phyloP scores from a whole-genome alignment of 2,888 invertebrate genomes.

The Allygus modestus region DNA sequence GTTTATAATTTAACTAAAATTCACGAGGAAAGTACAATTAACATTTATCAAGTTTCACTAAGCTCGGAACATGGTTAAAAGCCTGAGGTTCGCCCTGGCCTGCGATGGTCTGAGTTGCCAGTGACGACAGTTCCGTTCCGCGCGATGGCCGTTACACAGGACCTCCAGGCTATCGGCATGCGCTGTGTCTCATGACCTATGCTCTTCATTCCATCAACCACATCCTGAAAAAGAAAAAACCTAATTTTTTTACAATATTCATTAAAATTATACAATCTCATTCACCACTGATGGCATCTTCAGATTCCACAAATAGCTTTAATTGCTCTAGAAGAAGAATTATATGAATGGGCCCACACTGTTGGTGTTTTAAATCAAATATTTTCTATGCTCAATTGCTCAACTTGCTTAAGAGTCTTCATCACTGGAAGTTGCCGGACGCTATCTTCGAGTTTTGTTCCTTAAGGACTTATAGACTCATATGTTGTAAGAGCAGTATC shows the following conservation, averaged over 20 bases:
- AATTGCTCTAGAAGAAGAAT: too few relatives aligned
- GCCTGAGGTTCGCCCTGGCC: conserved; percentile 66
- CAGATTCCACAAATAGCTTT: background rate
- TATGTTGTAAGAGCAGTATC: too few relatives aligned
- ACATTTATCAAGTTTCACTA: too few relatives aligned
- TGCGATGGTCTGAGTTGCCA: conserved; percentile 67
- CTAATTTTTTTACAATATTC: background rate
- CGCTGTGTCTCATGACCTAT: conserved; percentile 76
- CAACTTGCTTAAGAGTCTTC: too few relatives aligned
- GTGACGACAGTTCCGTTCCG: conserved; percentile 65
- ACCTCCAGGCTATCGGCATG: conserved; percentile 63
- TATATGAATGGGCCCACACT: too few relatives aligned
- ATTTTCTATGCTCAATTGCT: too few relatives aligned
- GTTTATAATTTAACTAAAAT: too few relatives aligned
- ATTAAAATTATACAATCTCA: background rate
- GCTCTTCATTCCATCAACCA: conserved; percentile 75
- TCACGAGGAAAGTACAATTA: too few relatives aligned
- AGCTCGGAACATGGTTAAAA: conserved; percentile 17
- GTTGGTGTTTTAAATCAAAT: too few relatives aligned
- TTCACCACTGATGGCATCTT: background rate
- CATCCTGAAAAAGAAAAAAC: conserved; percentile 72
- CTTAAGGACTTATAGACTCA: too few relatives aligned
- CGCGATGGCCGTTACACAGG: conserved; percentile 69
- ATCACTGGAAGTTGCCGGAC: too few relatives aligned
- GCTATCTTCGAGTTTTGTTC: too few relatives aligned